phyloP scores from a whole-genome alignment of 2,797 vertebrate species.

The Peromyscus eremicus region DNA sequence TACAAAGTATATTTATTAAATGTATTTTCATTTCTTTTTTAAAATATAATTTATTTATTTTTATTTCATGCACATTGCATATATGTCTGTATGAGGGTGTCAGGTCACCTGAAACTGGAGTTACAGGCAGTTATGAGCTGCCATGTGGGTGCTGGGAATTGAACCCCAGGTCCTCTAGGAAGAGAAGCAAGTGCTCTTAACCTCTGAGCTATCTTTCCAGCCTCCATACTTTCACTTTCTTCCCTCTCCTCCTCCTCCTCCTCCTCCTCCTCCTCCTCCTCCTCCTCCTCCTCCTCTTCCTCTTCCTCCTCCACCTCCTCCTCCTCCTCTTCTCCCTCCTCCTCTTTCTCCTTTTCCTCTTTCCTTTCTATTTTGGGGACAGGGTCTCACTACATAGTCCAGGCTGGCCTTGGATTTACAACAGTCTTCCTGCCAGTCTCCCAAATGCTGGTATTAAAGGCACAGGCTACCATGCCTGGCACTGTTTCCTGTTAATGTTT shows the following conservation, averaged over 20 bases:
- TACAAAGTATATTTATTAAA: neutral
- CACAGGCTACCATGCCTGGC: neutral
- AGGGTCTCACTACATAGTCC: neutral
- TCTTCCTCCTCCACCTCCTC: neutral
- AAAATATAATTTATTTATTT: neutral
- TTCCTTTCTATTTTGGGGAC: neutral
- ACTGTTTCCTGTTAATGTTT: constrained; percentile 10
- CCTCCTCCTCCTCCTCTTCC: neutral
- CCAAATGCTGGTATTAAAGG: neutral
- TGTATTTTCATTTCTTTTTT: neutral
- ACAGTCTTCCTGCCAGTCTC: neutral
- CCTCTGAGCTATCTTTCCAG: neutral
- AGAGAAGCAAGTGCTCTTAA: neutral
- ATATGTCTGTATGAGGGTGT: neutral
- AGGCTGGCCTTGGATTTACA: neutral
- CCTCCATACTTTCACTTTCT: neutral
- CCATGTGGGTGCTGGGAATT: neutral
- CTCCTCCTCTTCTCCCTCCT: neutral
- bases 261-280: neutral
- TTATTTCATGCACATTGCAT: neutral
- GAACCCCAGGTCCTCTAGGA: neutral
- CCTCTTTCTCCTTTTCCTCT: neutral
- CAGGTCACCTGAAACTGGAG: neutral
- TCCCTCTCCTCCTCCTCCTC: too few relatives aligned
- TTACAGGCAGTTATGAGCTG: neutral